A percentile compares a stretch with the other conserved stretches of the same genome.
Evolutionary conservation across 2,113 vertebrate species (phyloP).

Genomic region (Pogona vitticeps): DNA sequence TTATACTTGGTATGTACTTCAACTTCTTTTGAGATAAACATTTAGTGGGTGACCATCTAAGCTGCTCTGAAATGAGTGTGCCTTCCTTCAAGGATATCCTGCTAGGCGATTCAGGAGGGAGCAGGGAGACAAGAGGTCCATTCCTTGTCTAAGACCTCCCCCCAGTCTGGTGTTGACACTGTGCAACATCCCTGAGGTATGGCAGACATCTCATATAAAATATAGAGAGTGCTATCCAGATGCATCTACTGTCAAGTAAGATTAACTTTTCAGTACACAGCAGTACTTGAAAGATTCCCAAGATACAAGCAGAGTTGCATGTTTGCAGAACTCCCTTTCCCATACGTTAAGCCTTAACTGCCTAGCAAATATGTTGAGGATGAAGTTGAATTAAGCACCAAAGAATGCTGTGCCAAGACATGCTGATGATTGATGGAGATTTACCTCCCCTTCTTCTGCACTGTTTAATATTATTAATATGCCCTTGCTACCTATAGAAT

Average conservation of each 20-base stretch:
- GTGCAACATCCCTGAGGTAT: constrained; percentile 60
- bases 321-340: constrained; percentile 29
- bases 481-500: background rate
- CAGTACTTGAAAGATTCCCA: constrained; percentile 54
- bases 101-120: constrained; percentile 40
- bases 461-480: background rate
- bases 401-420: constrained; percentile 15
- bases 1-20: background rate
- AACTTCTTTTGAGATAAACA: background rate
- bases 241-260: constrained; percentile 60
- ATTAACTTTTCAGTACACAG: constrained; percentile 67
- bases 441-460: background rate
- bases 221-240: constrained; percentile 51
- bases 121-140: constrained; percentile 45
- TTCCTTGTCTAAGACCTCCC: constrained; percentile 12
- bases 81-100: constrained; percentile 39
- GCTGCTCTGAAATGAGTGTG: constrained; percentile 44
- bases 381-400: constrained; percentile 8
- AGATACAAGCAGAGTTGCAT: constrained; percentile 49
- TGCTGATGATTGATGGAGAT: background rate
- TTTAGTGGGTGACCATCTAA: background rate
- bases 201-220: constrained; percentile 58
- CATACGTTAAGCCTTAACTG: constrained; percentile 49
- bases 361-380: constrained; percentile 41
- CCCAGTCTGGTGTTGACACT: background rate